Evolutionary conservation across 1,140 invertebrate genomes (phyloP).

Genomic region (Megalopta genalis): DNA sequence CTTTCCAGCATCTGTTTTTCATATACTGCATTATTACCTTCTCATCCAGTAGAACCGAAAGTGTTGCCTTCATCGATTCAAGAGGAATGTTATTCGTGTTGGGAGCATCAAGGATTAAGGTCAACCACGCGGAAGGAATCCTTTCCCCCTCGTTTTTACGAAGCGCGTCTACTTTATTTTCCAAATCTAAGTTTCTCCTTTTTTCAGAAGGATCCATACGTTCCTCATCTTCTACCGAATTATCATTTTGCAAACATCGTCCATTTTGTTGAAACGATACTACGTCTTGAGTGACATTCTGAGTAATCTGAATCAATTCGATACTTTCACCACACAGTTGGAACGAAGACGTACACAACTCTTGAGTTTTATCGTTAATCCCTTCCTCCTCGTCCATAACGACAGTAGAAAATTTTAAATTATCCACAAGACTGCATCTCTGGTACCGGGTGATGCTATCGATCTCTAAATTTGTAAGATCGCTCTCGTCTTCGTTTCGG

Average conservation of each 20-base stretch:
- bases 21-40: slow-evolving; percentile 9
- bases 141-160: not conserved
- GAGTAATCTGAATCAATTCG: not conserved
- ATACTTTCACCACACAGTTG: not conserved
- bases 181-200: not conserved
- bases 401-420: no score
- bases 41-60: slow-evolving; percentile 20
- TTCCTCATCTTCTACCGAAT: not conserved
- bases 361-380: not conserved
- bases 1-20: slow-evolving; percentile 36
- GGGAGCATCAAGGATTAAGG: slow-evolving; percentile 27
- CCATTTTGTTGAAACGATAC: not conserved
- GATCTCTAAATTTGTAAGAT: not conserved
- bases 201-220: not conserved
- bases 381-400: not conserved
- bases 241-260: not conserved
- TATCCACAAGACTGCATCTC: not conserved
- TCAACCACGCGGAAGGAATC: slow-evolving; percentile 37
- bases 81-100: slow-evolving; percentile 8
- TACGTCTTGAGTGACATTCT: not conserved
- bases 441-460: not conserved
- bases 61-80: slow-evolving; percentile 33
- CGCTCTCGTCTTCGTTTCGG: not conserved
- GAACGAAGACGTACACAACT: not conserved
- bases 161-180: not conserved